A percentile compares a stretch with the other conserved stretches of the same genome.
These are phyloP conservation scores for Amphipyra tragopoginis DNA, from an alignment of 2,888 invertebrate species.

Conservation along the genomic window DNA sequence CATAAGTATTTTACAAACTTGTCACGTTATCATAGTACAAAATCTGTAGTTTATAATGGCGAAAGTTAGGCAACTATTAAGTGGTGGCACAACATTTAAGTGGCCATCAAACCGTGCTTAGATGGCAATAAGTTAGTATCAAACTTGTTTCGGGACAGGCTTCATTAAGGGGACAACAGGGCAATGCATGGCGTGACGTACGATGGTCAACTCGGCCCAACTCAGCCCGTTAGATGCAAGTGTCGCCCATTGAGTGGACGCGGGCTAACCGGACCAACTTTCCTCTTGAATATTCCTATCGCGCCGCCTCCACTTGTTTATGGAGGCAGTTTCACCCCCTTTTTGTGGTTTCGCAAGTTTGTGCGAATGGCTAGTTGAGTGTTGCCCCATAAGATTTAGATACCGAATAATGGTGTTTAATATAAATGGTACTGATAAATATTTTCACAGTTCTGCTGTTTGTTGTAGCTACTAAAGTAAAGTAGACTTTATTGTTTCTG, in stretches of 20 bases:
- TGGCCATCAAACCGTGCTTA: conserved; percentile 86
- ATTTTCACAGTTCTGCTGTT: background rate
- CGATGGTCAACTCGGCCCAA: conserved; percentile 64
- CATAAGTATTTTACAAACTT: conserved; percentile 57
- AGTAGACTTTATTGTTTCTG: no score
- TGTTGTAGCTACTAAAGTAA: background rate
- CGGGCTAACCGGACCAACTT: conserved; percentile 76
- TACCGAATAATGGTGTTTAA: conserved; percentile 46
- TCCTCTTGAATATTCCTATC: conserved; percentile 87
- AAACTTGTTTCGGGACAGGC: conserved; percentile 78
- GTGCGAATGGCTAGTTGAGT: conserved; percentile 77
- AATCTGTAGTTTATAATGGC: conserved; percentile 79
- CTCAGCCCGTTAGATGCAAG: conserved; percentile 85
- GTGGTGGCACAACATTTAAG: conserved; percentile 79
- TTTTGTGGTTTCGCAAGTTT: conserved; percentile 83
- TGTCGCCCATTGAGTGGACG: conserved; percentile 81
- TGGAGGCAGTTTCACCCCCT: conserved; percentile 76
- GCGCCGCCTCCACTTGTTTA: conserved; percentile 80
- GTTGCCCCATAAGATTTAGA: conserved; percentile 79
- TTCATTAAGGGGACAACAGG: conserved; percentile 82
- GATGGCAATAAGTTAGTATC: conserved; percentile 83
- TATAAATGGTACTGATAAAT: conserved; percentile 5
- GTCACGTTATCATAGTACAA: conserved; percentile 59
- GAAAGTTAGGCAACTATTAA: conserved; percentile 80
- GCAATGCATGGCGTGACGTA: conserved; percentile 84